Evolutionary conservation across 2,888 invertebrate genomes (phyloP), one percentile per base, ranked within the genome.

Genomic region (Torymus tubicola): DNA sequence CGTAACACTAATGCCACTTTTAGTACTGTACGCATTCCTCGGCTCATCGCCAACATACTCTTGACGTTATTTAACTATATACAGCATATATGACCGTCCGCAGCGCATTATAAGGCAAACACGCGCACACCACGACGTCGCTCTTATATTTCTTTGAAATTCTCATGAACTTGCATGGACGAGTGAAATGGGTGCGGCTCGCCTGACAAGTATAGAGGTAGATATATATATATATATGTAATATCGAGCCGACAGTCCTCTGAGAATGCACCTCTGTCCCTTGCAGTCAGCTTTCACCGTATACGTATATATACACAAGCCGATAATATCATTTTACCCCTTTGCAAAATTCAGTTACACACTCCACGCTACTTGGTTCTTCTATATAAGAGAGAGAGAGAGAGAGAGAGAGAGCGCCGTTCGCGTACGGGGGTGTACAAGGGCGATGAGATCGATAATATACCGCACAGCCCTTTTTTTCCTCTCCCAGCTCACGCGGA

Each of bases 141-240:
- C 16, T 58, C n/a, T n/a, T n/a, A n/a, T 50, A 13, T 70, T 42
- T 50, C 21, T 70, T 70, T 60, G 60, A 60, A 16, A 70, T 70
- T 60, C 60, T 50, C n/a, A 60, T 8, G 57, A 69, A 16, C 13
- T 12, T 55, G n/a, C n/a, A n/a, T n/a, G n/a, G n/a, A 2, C 0
- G 21, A n/a, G 52, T 61, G 61, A 71, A 71, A 71, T 71, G 71
- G 71, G 71, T 61, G 71, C 71, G 71, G 71, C 71, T 57, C 18
- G 21, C 68, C 10, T 24, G 65, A 57, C 70, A 71, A 61, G 61
- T 71, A n/a, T n/a, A n/a, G n/a, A n/a, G n/a, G n/a, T n/a, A n/a
- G 2, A 8, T 3, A 8, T 31, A 31, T 31, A 31, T 4, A 31
- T 3, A 31, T 31, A 31, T 31, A 3, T 31, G 8, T 31, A 61